Conservation (phyloP, 2,797 vertebrate genomes). For the Gallinago solitaria region DNA sequence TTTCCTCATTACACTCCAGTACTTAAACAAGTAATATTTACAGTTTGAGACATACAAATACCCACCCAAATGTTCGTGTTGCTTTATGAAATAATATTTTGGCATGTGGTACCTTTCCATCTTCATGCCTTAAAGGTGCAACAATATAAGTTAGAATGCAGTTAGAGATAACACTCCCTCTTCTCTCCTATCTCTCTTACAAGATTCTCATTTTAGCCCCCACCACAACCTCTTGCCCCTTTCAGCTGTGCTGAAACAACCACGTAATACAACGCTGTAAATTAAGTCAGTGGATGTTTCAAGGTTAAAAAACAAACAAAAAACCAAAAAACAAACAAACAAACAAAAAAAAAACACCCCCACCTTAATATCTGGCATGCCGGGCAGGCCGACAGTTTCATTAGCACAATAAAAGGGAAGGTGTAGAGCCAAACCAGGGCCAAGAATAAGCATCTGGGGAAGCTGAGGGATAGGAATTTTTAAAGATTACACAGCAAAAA, state of each 20-base stretch:
- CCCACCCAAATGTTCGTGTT: not conserved
- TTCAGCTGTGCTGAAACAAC: not conserved
- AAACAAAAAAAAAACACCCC: too few species aligned
- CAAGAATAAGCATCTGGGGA: not conserved
- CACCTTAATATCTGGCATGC: too few species aligned
- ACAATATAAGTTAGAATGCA: not conserved
- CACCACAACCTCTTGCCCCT: not conserved
- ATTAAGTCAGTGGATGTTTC: not conserved
- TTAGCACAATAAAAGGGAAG: not conserved
- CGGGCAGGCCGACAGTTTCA: not conserved
- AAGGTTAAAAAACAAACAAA: not conserved
- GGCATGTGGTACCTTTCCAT: not conserved
- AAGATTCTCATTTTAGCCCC: not conserved
- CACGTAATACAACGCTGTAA: not conserved
- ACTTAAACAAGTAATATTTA: not conserved
- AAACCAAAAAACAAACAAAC: too few species aligned
- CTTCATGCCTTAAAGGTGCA: not conserved
- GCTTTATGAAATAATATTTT: not conserved
- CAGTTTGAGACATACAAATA: not conserved
- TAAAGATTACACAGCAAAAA: not conserved
- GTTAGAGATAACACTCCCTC: not conserved
- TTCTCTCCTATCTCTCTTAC: not conserved
- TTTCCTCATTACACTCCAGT: not conserved
- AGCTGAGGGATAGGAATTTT: not conserved
- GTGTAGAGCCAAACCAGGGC: not conserved